phyloP scores from a whole-genome alignment of 2,888 invertebrate genomes.

The Augochlorella aurata region DNA sequence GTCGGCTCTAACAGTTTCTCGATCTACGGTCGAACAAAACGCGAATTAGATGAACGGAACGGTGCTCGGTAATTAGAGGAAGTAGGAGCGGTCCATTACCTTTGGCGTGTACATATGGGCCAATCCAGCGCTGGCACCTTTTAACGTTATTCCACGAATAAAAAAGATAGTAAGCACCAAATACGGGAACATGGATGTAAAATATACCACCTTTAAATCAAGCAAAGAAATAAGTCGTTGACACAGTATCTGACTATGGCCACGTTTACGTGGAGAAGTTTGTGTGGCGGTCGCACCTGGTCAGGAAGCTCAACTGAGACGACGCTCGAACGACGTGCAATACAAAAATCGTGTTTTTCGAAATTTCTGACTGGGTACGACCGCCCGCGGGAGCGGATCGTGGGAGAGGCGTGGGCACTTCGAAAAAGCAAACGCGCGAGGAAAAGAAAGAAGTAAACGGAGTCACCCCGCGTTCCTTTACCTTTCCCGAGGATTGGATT shows the following conservation, averaged over 20 bases:
- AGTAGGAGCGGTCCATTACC: constrained; percentile 82
- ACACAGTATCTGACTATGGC: constrained; percentile 24
- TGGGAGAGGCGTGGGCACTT: not conserved
- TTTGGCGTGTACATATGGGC: constrained; percentile 96
- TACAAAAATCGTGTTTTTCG: not conserved
- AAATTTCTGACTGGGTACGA: not conserved
- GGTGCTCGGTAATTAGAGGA: not conserved
- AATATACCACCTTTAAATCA: constrained; percentile 91
- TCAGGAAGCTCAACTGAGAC: not conserved
- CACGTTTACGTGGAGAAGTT: constrained; percentile 23
- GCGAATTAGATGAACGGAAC: not conserved
- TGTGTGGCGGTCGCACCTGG: not conserved
- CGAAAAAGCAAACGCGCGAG: constrained; percentile 21
- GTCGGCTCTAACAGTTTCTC: constrained; percentile 92
- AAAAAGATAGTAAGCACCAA: constrained; percentile 97
- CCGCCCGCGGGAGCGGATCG: not conserved
- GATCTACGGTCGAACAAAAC: constrained; percentile 83
- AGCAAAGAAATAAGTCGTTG: constrained; percentile 49
- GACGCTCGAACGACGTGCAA: too few species aligned
- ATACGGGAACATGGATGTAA: constrained; percentile 97
- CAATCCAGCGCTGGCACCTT: constrained; percentile 93
- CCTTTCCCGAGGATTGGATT: constrained; percentile 97
- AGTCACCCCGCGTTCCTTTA: constrained; percentile 74
- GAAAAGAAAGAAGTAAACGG: constrained; percentile 24
- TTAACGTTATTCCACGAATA: constrained; percentile 92